phyloP scores from a whole-genome alignment of 2,797 vertebrate species.

The Miichthys miiuy region DNA sequence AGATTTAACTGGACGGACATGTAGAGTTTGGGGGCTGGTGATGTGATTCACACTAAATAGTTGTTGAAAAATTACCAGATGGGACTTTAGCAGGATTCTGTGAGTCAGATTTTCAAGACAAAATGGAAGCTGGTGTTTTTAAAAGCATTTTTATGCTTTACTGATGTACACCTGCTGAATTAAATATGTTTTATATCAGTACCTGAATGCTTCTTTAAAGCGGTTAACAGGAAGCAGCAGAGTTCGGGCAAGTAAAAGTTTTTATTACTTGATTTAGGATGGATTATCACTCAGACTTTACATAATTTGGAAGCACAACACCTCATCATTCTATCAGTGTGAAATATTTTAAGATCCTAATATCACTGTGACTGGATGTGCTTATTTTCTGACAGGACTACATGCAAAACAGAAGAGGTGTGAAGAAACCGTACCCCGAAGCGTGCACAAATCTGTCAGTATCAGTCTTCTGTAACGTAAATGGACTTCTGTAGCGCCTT shows the following conservation, averaged over 20 bases:
- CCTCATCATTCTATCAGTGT: not conserved
- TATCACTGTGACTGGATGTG: not conserved
- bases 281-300: not conserved
- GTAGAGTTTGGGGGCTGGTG: constrained; percentile 25
- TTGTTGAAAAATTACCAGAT: constrained; percentile 3
- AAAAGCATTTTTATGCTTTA: not conserved
- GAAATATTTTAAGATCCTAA: not conserved
- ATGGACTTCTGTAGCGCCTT: too few relatives aligned
- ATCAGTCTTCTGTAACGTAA: too few relatives aligned
- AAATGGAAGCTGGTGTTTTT: not conserved
- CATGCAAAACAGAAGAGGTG: not conserved
- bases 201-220: not conserved
- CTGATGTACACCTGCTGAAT: not conserved
- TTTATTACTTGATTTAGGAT: constrained; percentile 11
- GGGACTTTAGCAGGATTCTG: not conserved
- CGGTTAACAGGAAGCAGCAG: not conserved
- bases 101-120: not conserved
- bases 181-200: not conserved
- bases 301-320: not conserved
- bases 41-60: constrained; percentile 17
- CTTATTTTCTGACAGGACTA: not conserved
- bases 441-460: too few relatives aligned
- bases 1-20: constrained; percentile 54
- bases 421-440: not conserved
- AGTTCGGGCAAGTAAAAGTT: not conserved